Evolutionary conservation across 2,888 invertebrate species (phyloP).

Genomic region (Euzophera pinguis): DNA sequence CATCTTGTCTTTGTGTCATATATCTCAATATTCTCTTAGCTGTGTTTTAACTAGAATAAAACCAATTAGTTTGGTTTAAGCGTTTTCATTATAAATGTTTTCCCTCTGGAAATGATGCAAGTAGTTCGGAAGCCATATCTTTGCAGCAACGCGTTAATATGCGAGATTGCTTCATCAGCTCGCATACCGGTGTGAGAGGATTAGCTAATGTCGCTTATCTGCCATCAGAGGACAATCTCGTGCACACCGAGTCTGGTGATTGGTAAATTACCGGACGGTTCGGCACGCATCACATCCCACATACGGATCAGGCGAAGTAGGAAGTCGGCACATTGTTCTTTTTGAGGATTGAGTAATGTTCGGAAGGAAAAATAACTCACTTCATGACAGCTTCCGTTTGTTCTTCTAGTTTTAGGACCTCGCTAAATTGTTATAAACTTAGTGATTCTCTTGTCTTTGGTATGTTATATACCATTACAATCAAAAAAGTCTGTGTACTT

Average conservation of each 20-base stretch:
- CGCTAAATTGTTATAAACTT: no score
- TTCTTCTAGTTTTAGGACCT: neutral
- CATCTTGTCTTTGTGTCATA: no score
- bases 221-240: slow-evolving; percentile 41
- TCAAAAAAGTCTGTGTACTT: no score
- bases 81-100: no score
- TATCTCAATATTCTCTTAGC: no score
- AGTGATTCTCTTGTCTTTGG: no score
- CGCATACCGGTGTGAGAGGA: slow-evolving; percentile 19
- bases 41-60: no score
- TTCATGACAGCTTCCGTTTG: neutral
- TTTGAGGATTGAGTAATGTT: slow-evolving; percentile 9
- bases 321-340: slow-evolving; percentile 20
- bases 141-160: neutral
- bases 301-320: slow-evolving; percentile 24
- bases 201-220: slow-evolving; percentile 33
- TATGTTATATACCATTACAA: no score
- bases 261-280: slow-evolving; percentile 73
- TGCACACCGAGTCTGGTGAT: slow-evolving; percentile 43
- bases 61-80: no score
- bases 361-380: slow-evolving; percentile 4
- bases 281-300: slow-evolving; percentile 52
- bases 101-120: no score
- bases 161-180: slow-evolving; percentile 13
- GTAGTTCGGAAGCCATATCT: neutral